A percentile compares a stretch with the other conserved stretches of the same genome.
phyloP scores from a whole-genome alignment of 2,113 vertebrate species.

The Chamaea fasciata region DNA sequence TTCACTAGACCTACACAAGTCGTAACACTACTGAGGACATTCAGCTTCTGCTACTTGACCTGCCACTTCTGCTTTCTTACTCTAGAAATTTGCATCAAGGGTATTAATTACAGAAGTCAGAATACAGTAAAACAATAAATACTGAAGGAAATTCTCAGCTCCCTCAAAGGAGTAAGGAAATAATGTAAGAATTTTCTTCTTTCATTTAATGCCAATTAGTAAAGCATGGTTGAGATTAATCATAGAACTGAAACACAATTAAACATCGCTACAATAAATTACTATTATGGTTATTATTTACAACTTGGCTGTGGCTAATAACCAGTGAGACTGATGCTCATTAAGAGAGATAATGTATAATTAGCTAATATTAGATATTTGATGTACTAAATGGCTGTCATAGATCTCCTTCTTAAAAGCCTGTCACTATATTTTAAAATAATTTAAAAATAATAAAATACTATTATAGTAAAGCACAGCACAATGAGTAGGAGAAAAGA shows the following conservation, averaged over 20 bases:
- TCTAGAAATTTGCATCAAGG: background rate
- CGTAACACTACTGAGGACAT: background rate
- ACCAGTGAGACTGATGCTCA: background rate
- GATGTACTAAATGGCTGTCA: background rate
- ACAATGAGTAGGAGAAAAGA: background rate
- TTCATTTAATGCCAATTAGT: background rate
- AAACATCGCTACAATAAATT: background rate
- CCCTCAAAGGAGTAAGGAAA: background rate
- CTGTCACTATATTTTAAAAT: background rate
- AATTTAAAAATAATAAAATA: background rate
- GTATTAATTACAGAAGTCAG: slow-evolving; percentile 57
- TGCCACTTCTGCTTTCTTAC: background rate
- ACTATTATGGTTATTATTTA: background rate
- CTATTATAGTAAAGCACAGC: background rate
- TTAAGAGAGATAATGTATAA: background rate
- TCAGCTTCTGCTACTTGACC: slow-evolving; percentile 5
- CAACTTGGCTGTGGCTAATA: background rate
- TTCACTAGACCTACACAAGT: background rate
- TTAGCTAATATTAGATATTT: background rate
- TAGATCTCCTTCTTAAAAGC: background rate
- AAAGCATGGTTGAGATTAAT: slow-evolving; percentile 2
- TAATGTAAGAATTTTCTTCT: background rate
- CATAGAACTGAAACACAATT: background rate
- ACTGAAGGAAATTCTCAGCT: background rate
- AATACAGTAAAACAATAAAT: background rate